A percentile compares a stretch with the other conserved stretches of the same genome.
Conservation (phyloP, 1,140 invertebrate genomes). For the Pseudomyrmex dendroicus region DNA sequence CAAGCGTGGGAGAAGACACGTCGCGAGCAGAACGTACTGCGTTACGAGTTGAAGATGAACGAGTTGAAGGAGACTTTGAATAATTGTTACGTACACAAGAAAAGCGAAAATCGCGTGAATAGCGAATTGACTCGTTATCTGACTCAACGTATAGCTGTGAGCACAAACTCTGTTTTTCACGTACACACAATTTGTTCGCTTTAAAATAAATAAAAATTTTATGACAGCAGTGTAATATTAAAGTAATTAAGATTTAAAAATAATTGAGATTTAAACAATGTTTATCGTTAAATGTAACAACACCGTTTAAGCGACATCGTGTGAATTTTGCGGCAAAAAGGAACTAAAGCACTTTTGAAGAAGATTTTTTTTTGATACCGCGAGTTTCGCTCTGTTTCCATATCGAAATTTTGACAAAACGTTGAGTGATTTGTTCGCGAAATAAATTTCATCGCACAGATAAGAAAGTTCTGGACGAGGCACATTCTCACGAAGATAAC, state of each 20-base stretch:
- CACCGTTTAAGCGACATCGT: not conserved
- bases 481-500: conserved; percentile 4
- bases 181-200: not conserved
- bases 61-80: conserved; percentile 70
- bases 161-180: not conserved
- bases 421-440: conserved; percentile 15
- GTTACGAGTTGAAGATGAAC: conserved; percentile 69
- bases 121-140: conserved; percentile 75
- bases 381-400: not conserved
- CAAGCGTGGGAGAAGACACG: conserved; percentile 77
- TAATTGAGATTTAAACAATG: not conserved
- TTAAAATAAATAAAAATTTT: conserved; percentile 1
- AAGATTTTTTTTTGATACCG: not conserved
- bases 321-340: not conserved
- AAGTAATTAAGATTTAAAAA: conserved; percentile 18
- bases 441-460: not conserved
- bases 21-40: conserved; percentile 75
- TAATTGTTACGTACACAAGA: conserved; percentile 70
- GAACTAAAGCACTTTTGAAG: not conserved
- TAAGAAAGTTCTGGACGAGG: conserved; percentile 3
- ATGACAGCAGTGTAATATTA: too few species aligned
- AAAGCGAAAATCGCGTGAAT: conserved; percentile 75
- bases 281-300: conserved; percentile 23
- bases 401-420: not conserved
- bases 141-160: conserved; percentile 75